Evolutionary conservation across 2,888 invertebrate species (phyloP).

Genomic region (Trisateles emortualis): DNA sequence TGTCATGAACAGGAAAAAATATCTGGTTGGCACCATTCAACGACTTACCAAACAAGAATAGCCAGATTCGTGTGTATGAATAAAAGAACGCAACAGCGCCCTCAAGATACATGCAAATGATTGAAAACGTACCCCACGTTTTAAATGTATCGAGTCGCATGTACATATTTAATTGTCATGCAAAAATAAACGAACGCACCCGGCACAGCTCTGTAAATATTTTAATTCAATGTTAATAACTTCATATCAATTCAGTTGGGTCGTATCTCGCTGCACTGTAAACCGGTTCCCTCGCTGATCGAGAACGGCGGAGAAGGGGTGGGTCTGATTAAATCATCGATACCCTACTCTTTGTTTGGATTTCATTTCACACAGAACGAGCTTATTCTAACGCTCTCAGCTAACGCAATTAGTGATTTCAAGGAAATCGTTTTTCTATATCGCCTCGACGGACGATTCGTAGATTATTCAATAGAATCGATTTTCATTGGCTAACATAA

Average conservation of each 20-base stretch:
- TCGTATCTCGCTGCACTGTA: constrained; percentile 36
- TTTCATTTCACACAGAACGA: constrained; percentile 59
- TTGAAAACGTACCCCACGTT: constrained; percentile 63
- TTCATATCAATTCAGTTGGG: constrained; percentile 65
- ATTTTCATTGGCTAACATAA: constrained; percentile 55
- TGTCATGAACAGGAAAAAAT: constrained; percentile 63
- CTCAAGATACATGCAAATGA: constrained; percentile 71
- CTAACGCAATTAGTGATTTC: constrained; percentile 37
- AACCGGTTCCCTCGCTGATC: constrained; percentile 64
- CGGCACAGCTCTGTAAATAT: constrained; percentile 72
- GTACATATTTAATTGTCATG: constrained; percentile 78
- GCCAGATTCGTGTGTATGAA: constrained; percentile 76
- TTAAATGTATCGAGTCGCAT: constrained; percentile 57
- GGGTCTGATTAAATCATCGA: constrained; percentile 65
- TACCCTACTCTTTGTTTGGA: constrained; percentile 57
- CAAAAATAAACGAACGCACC: constrained; percentile 73
- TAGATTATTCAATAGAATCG: constrained; percentile 64
- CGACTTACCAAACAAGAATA: constrained; percentile 75
- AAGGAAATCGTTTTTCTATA: constrained; percentile 36
- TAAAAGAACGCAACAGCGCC: constrained; percentile 73
- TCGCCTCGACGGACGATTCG: constrained; percentile 41
- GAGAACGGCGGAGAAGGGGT: constrained; percentile 51
- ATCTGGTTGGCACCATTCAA: constrained; percentile 71
- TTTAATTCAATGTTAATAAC: constrained; percentile 79
- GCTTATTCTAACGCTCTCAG: constrained; percentile 32